phyloP scores from a whole-genome alignment of 2,113 vertebrate genomes.

The Heterotilapia buettikoferi region DNA sequence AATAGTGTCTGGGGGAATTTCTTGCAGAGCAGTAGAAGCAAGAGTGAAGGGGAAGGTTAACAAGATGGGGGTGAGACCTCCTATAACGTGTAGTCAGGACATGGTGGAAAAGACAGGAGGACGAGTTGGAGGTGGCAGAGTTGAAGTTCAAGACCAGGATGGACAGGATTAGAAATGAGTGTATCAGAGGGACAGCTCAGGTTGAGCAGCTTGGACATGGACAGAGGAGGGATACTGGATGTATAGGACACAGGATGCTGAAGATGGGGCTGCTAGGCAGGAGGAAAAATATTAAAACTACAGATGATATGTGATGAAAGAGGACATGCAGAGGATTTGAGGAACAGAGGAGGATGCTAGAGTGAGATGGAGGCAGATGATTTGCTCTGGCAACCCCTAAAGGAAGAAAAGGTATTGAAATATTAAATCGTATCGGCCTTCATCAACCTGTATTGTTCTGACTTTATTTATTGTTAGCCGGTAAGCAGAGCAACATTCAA shows the following conservation, averaged over 20 bases:
- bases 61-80: background rate
- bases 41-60: background rate
- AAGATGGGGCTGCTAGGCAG: background rate
- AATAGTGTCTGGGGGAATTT: background rate
- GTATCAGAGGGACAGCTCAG: background rate
- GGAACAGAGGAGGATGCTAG: background rate
- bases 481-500: background rate
- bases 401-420: background rate
- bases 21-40: background rate
- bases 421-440: background rate
- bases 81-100: background rate
- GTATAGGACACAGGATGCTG: background rate
- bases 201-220: background rate
- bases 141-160: background rate
- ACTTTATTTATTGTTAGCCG: background rate
- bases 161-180: background rate
- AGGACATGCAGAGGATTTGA: background rate
- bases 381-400: background rate
- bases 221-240: background rate
- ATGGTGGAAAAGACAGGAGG: background rate
- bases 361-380: background rate
- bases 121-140: background rate
- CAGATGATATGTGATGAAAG: background rate
- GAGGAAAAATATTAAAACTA: background rate
- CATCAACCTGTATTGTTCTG: background rate